A percentile compares a stretch with the other conserved stretches of the same genome.
phyloP scores from a whole-genome alignment of 2,113 vertebrate genomes.

The Nicator chloris region DNA sequence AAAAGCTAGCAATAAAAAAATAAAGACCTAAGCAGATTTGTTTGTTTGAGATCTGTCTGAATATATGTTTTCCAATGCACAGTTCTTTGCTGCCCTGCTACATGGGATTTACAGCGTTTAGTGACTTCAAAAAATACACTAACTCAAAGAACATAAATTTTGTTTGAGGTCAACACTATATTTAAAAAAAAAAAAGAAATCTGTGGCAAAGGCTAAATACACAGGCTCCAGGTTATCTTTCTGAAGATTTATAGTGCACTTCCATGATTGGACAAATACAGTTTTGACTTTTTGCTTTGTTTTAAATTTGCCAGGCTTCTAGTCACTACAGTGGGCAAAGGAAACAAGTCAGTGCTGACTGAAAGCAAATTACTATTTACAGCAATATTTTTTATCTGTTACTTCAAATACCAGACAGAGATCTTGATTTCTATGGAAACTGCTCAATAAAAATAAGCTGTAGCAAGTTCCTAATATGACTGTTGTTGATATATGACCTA shows the following conservation, averaged over 20 bases:
- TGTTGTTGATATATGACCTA: neutral
- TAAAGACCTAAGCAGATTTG: neutral
- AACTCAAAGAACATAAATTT: neutral
- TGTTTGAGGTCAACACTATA: neutral
- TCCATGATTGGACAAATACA: neutral
- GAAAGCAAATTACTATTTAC: neutral
- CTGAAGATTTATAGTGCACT: neutral
- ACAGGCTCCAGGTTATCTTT: neutral
- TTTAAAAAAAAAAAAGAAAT: neutral
- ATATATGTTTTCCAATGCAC: neutral
- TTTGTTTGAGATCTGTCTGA: neutral
- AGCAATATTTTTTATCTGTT: neutral
- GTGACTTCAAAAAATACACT: neutral
- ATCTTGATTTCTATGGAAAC: constrained; percentile 19
- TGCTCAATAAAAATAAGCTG: constrained; percentile 27
- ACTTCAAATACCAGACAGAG: neutral
- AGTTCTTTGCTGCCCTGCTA: neutral
- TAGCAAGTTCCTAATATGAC: neutral
- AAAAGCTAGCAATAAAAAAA: neutral
- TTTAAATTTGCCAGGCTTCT: neutral
- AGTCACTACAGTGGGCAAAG: neutral
- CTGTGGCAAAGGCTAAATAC: neutral
- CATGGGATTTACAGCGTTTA: neutral
- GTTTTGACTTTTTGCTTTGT: neutral
- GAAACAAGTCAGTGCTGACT: neutral